Percentiles rank a stretch among this genome's conserved stretches.
Conservation (phyloP, 2,888 invertebrate genomes). For the Uropetala carovei region DNA sequence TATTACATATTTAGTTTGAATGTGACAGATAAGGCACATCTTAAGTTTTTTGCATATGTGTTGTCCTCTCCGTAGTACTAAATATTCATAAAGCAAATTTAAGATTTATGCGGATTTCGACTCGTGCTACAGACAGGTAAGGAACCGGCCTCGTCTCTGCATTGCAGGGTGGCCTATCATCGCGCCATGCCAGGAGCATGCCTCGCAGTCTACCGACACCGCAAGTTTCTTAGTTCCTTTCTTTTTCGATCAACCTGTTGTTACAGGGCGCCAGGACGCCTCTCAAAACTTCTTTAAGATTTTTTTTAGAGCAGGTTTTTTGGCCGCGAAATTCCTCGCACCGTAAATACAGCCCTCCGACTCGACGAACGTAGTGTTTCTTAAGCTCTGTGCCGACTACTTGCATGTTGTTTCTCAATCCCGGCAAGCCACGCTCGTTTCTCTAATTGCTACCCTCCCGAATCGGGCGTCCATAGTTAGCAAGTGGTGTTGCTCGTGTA, state of each 20-base stretch:
- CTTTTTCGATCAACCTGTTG: not conserved
- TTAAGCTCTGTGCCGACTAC: not conserved
- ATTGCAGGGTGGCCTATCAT: no score
- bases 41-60: no score
- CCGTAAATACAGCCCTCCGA: not conserved
- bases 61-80: no score
- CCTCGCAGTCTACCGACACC: not conserved
- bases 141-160: no score
- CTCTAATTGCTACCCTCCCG: conserved; percentile 1
- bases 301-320: not conserved
- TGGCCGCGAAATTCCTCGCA: not conserved
- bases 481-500: not conserved
- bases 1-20: no score
- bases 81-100: no score
- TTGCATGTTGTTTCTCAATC: conserved; percentile 17
- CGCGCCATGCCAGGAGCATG: no score
- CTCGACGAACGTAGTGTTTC: not conserved
- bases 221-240: not conserved
- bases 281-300: not conserved
- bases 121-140: no score
- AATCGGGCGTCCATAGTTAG: not conserved
- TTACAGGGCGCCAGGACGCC: not conserved
- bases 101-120: no score
- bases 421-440: not conserved
- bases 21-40: no score